These are phyloP conservation scores for Saturnia pavonia DNA, from an alignment of 2,888 invertebrate genomes.

Conservation along the genomic window DNA sequence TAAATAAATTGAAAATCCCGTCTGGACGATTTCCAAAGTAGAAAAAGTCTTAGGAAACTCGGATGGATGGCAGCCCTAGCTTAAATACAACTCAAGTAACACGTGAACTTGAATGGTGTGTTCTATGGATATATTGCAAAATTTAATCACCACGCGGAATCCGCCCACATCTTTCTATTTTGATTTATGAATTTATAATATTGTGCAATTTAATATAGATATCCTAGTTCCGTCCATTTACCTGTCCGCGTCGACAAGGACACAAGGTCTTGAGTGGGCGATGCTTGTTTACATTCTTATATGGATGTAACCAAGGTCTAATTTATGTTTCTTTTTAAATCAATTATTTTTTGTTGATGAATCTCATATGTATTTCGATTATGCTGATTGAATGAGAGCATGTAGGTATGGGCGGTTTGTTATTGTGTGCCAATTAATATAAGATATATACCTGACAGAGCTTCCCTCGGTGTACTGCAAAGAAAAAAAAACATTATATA, in stretches of 20 bases:
- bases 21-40: no score
- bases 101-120: background rate
- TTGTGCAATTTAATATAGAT: slow-evolving; percentile 23
- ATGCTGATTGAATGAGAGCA: slow-evolving; percentile 43
- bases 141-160: slow-evolving; percentile 31
- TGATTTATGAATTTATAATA: slow-evolving; percentile 26
- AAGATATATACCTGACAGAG: background rate
- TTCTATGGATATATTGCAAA: slow-evolving; percentile 9
- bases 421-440: background rate
- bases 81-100: background rate
- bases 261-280: slow-evolving; percentile 52
- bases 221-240: slow-evolving; percentile 32
- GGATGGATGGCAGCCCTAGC: no score
- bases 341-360: slow-evolving; percentile 35
- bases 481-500: no score
- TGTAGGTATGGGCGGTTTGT: slow-evolving; percentile 32
- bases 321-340: slow-evolving; percentile 35
- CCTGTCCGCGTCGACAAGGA: slow-evolving; percentile 42
- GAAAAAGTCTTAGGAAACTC: no score
- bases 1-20: no score
- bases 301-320: slow-evolving; percentile 55
- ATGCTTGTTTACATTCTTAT: slow-evolving; percentile 42
- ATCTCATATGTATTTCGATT: slow-evolving; percentile 36
- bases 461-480: no score
- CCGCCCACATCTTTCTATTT: slow-evolving; percentile 24